Conservation (phyloP, 2,113 vertebrate species). For the Lamprotornis superbus region DNA sequence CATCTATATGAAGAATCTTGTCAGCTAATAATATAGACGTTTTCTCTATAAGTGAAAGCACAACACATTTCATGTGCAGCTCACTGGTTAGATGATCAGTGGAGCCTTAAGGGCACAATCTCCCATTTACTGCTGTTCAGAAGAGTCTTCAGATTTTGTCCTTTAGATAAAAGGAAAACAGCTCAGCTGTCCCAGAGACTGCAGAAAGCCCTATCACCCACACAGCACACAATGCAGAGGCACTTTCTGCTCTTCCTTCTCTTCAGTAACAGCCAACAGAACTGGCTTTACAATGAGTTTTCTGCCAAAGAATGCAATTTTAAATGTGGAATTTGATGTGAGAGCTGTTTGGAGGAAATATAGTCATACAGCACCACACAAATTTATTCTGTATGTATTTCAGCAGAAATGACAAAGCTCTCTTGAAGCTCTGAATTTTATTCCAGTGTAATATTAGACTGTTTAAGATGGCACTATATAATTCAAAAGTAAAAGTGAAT, state of each 20-base stretch:
- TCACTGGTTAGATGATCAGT: neutral
- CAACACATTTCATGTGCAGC: neutral
- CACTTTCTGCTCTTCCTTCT: neutral
- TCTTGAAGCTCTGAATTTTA: constrained; percentile 34
- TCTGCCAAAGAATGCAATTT: neutral
- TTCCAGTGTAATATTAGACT: constrained; percentile 51
- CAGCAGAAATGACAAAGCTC: neutral
- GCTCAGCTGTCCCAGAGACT: neutral
- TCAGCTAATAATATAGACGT: neutral
- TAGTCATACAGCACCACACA: neutral
- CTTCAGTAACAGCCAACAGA: neutral
- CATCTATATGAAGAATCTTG: neutral
- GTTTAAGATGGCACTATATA: constrained; percentile 49
- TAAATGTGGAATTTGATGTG: neutral
- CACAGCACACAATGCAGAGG: neutral
- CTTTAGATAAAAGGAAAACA: neutral
- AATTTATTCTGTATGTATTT: constrained; percentile 21
- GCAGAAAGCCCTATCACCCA: neutral
- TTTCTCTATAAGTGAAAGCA: constrained; percentile 31
- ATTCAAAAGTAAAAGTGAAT: constrained; percentile 65
- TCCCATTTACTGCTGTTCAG: neutral
- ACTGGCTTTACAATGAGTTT: neutral
- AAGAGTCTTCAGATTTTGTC: constrained; percentile 12
- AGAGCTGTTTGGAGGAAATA: neutral
- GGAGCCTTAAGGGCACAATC: neutral